Evolutionary conservation across 2,113 vertebrate species (phyloP).

Genomic region (Nesoenas mayeri): DNA sequence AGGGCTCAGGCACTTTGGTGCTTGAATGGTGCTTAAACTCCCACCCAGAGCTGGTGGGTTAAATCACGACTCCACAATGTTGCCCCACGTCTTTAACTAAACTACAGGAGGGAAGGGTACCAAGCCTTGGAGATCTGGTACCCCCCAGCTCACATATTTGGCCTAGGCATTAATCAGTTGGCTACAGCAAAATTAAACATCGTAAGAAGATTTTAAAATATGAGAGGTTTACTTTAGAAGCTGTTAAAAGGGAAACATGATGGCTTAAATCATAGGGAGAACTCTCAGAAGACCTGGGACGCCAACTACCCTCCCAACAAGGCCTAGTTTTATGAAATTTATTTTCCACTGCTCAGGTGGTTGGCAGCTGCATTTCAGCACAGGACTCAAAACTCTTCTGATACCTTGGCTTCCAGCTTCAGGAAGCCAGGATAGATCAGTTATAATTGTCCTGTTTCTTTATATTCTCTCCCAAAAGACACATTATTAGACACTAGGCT

Average conservation of each 20-base stretch:
- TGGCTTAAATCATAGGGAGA: background rate
- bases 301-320: background rate
- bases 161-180: background rate
- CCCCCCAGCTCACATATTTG: background rate
- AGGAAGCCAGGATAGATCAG: background rate
- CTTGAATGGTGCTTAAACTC: background rate
- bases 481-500: background rate
- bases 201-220: background rate
- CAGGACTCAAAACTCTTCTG: background rate
- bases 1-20: background rate
- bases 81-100: background rate
- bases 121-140: background rate
- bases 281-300: background rate
- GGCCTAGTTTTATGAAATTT: background rate
- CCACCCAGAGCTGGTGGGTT: slow-evolving; percentile 3
- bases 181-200: background rate
- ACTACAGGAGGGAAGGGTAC: background rate
- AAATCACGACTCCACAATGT: background rate
- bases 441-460: background rate
- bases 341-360: background rate
- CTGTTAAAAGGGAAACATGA: background rate
- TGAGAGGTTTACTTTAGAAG: background rate
- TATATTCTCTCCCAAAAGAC: background rate
- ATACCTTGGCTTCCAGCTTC: background rate
- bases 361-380: background rate